A percentile compares a stretch with the other conserved stretches of the same genome.
Conservation (phyloP, 2,113 vertebrate species). For the Thryonomys swinderianus region DNA sequence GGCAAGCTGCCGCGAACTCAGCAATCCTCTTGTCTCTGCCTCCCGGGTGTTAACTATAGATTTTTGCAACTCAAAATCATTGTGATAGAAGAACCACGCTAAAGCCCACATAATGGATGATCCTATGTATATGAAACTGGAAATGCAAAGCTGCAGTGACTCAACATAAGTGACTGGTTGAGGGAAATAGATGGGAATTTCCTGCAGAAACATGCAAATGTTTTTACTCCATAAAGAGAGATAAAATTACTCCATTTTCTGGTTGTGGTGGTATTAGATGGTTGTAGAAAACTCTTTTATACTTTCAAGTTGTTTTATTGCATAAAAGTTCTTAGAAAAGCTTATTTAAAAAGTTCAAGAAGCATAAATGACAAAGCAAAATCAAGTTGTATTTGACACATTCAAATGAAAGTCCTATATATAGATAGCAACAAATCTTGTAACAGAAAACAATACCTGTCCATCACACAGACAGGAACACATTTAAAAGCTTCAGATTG, state of each 20-base stretch:
- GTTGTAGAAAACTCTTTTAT: not conserved
- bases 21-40: no score
- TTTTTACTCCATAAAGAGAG: conserved; percentile 3
- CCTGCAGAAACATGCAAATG: not conserved
- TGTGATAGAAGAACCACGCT: not conserved
- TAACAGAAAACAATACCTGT: not conserved
- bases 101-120: not conserved
- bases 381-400: not conserved
- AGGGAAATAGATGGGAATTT: not conserved
- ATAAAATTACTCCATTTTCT: not conserved
- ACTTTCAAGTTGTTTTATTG: not conserved
- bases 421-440: not conserved
- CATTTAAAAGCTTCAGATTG: not conserved
- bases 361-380: not conserved
- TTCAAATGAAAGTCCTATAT: not conserved
- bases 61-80: not conserved
- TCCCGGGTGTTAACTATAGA: no score
- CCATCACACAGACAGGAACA: not conserved
- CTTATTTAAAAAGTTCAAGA: not conserved
- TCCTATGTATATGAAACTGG: not conserved
- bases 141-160: not conserved
- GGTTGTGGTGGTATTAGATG: not conserved
- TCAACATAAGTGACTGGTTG: not conserved
- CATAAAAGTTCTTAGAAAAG: not conserved
- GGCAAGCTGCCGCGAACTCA: no score